A percentile compares a stretch with the other conserved stretches of the same genome.
These are phyloP conservation scores for Lamellibrachia columna DNA, from an alignment of 2,888 invertebrate genomes.

Conservation along the genomic window DNA sequence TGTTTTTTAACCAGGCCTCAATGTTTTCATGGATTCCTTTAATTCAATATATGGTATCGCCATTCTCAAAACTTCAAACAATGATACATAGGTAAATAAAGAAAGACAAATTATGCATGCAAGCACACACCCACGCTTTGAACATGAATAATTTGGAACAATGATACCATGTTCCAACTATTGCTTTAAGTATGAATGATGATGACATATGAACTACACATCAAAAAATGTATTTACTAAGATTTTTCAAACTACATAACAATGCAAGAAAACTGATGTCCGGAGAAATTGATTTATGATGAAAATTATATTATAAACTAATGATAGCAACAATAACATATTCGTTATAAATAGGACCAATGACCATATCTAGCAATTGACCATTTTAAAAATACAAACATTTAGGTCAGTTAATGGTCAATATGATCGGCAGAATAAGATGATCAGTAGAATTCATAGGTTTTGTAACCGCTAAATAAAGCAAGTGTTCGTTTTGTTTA, in stretches of 20 bases:
- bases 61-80: neutral
- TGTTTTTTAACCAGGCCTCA: neutral
- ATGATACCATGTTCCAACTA: neutral
- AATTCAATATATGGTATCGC: neutral
- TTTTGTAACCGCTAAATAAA: neutral
- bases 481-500: neutral
- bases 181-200: neutral
- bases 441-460: neutral
- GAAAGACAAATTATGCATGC: neutral
- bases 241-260: conserved; percentile 5
- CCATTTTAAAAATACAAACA: neutral
- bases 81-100: neutral
- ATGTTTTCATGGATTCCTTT: neutral
- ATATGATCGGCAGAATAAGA: neutral
- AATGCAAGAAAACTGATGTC: neutral
- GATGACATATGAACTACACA: neutral
- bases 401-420: neutral
- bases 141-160: neutral
- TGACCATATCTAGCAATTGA: too few relatives aligned
- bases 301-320: too few relatives aligned
- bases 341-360: too few relatives aligned
- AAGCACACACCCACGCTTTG: neutral
- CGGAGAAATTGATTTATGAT: too few relatives aligned
- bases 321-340: too few relatives aligned
- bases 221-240: neutral